Conservation (phyloP, 2,113 vertebrate genomes). For the Aramus guarauna region DNA sequence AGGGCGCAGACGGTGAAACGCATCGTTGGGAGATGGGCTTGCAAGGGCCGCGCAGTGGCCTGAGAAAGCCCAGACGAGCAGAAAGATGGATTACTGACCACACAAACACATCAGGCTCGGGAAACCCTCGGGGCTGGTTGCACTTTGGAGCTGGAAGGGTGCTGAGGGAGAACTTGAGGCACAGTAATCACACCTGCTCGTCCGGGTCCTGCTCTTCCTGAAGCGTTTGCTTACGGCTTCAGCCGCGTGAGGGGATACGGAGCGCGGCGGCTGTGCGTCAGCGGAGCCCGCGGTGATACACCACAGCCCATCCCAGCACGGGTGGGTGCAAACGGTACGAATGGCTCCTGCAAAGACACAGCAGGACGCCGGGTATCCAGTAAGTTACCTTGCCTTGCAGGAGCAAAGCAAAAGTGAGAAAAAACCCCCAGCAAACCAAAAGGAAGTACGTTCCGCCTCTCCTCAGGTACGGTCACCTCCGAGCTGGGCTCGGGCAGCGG, state of each 20-base stretch:
- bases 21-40: no score
- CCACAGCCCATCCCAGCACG: fast-evolving
- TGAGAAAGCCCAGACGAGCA: not conserved
- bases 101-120: not conserved
- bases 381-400: not conserved
- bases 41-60: not conserved
- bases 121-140: not conserved
- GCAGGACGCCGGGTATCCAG: not conserved
- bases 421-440: no score
- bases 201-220: not conserved
- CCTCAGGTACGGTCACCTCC: fast-evolving
- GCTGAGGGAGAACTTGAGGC: not conserved
- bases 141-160: not conserved
- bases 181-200: not conserved
- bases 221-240: not conserved
- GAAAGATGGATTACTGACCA: not conserved
- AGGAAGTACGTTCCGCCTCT: fast-evolving
- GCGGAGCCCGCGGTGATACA: fast-evolving
- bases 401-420: not conserved
- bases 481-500: fast-evolving
- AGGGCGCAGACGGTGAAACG: not conserved
- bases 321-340: fast-evolving
- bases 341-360: not conserved
- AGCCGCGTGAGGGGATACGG: fast-evolving
- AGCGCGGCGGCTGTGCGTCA: not conserved